phyloP scores from a whole-genome alignment of 2,797 vertebrate genomes.

The Aulostomus chinensis region DNA sequence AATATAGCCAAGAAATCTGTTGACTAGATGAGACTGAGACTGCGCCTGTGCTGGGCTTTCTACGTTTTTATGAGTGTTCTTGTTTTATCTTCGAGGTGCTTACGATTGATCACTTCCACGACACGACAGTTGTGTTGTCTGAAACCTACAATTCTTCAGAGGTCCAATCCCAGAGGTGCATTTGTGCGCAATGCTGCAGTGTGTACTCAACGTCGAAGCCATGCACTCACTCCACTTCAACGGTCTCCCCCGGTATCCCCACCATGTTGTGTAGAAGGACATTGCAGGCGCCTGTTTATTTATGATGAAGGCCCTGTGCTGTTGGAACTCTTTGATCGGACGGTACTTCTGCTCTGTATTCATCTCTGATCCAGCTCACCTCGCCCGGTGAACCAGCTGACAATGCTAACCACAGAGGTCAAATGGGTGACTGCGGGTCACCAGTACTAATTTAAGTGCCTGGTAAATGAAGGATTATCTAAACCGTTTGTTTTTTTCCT shows the following conservation, averaged over 20 bases:
- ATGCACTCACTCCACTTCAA: slow-evolving; percentile 81
- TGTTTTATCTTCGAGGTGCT: slow-evolving; percentile 71
- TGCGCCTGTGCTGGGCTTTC: slow-evolving; percentile 52
- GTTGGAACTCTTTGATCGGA: slow-evolving; percentile 64
- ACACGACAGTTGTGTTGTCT: slow-evolving; percentile 26
- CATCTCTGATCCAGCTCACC: slow-evolving; percentile 54
- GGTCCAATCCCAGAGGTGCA: slow-evolving; percentile 55
- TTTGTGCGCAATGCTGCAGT: slow-evolving; percentile 48
- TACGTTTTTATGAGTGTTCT: slow-evolving; percentile 55
- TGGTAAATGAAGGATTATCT: slow-evolving; percentile 93
- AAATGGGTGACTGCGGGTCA: slow-evolving; percentile 63
- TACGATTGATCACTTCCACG: slow-evolving; percentile 33
- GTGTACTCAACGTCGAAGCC: slow-evolving; percentile 80
- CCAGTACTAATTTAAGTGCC: slow-evolving; percentile 86
- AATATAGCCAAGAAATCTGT: slow-evolving; percentile 53
- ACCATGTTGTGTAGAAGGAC: slow-evolving; percentile 76
- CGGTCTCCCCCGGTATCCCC: slow-evolving; percentile 53
- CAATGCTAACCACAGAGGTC: slow-evolving; percentile 51
- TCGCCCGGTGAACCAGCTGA: slow-evolving; percentile 50
- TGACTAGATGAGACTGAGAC: slow-evolving; percentile 32
- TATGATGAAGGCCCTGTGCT: slow-evolving; percentile 79
- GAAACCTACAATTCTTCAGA: slow-evolving; percentile 44
- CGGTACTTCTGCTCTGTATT: slow-evolving; percentile 67
- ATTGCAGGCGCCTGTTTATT: slow-evolving; percentile 79
- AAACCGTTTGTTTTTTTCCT: slow-evolving; percentile 50